Percentiles rank a stretch among this genome's conserved stretches.
Evolutionary conservation across 1,140 invertebrate species (phyloP).

Genomic region (Colletes latitarsis): DNA sequence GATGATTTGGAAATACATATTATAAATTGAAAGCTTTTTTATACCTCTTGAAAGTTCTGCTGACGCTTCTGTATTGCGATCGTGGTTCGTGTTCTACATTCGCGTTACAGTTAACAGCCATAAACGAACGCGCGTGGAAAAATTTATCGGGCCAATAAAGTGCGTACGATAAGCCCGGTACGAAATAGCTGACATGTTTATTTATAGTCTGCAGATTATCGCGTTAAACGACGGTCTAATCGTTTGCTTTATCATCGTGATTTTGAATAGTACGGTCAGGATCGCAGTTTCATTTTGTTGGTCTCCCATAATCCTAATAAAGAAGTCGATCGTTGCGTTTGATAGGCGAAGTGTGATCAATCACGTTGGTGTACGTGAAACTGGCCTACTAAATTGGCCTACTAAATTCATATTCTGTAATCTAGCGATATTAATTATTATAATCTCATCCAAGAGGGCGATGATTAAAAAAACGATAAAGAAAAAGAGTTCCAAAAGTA

Average conservation of each 20-base stretch:
- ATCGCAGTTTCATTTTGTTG: neutral
- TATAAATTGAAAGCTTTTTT: too few relatives aligned
- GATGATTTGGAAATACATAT: too few relatives aligned
- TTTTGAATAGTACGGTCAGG: neutral
- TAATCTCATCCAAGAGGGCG: too few relatives aligned
- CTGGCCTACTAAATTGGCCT: too few relatives aligned
- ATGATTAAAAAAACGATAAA: too few relatives aligned
- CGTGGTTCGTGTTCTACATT: slow-evolving; percentile 39
- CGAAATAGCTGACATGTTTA: slow-evolving; percentile 55
- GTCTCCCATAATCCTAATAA: neutral
- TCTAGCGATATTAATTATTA: too few relatives aligned
- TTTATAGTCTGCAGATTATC: slow-evolving; percentile 59
- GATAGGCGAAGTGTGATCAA: too few relatives aligned
- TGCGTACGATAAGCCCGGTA: slow-evolving; percentile 46
- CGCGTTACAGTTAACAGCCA: slow-evolving; percentile 11
- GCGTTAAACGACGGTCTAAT: slow-evolving; percentile 47
- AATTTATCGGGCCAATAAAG: slow-evolving; percentile 60
- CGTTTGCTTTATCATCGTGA: slow-evolving; percentile 11
- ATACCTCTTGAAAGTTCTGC: neutral
- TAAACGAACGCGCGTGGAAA: slow-evolving; percentile 37
- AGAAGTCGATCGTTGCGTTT: neutral
- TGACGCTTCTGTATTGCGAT: neutral
- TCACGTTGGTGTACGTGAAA: too few relatives aligned
- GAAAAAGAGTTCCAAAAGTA: too few relatives aligned
- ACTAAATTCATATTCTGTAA: too few relatives aligned